A percentile compares a stretch with the other conserved stretches of the same genome.
Evolutionary conservation across 2,888 invertebrate species (phyloP).

Genomic region (Trachelus tabidus): DNA sequence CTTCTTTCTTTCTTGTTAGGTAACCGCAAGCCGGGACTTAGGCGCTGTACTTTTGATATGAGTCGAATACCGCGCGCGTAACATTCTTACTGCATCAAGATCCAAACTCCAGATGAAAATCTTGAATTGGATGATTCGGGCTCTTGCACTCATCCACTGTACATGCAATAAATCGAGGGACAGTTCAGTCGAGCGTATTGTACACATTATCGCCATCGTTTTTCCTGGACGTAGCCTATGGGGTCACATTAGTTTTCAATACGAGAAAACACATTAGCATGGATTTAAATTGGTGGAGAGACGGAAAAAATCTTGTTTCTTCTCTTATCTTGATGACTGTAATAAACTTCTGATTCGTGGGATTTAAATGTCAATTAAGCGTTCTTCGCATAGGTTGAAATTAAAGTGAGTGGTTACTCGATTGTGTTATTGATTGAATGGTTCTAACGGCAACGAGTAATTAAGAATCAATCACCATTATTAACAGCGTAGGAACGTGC

Average conservation of each 20-base stretch:
- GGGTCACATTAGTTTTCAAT: too few relatives aligned
- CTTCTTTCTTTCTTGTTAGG: background rate
- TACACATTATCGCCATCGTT: constrained; percentile 16
- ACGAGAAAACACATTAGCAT: constrained; percentile 27
- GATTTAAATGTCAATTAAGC: too few relatives aligned
- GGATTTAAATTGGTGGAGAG: background rate
- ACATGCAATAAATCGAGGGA: constrained; percentile 18
- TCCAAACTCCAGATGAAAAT: too few relatives aligned
- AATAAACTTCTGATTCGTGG: too few relatives aligned
- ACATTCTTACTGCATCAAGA: too few relatives aligned
- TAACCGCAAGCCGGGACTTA: background rate
- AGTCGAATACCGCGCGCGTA: background rate
- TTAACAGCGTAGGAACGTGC: constrained; percentile 38
- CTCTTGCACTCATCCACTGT: background rate
- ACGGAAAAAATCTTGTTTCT: background rate
- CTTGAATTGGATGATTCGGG: background rate
- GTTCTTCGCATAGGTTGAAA: too few relatives aligned
- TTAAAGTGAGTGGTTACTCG: too few relatives aligned
- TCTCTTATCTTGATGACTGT: background rate
- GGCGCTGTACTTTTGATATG: background rate
- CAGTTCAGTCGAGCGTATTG: constrained; percentile 33
- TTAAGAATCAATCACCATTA: too few relatives aligned
- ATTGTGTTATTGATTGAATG: too few relatives aligned
- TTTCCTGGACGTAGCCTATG: too few relatives aligned
- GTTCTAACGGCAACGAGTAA: too few relatives aligned